Percentiles rank a stretch among this genome's conserved stretches.
phyloP scores from a whole-genome alignment of 1,140 invertebrate genomes.

The Nasonia giraulti region DNA sequence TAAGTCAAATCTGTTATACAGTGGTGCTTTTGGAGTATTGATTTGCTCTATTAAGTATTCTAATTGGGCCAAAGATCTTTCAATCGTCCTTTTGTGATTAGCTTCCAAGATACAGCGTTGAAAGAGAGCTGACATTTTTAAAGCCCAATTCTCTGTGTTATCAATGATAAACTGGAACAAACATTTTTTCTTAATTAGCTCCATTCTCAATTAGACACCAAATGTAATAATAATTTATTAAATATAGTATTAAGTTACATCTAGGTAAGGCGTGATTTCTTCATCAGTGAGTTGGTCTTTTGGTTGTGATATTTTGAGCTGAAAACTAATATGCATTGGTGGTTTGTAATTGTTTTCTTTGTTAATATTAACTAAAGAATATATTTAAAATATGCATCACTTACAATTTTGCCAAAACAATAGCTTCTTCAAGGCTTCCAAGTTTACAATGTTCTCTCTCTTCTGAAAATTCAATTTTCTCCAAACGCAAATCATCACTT shows the following conservation, averaged over 20 bases:
- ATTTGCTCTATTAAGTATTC: constrained; percentile 84
- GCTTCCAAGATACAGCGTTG: constrained; percentile 86
- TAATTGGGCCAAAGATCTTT: constrained; percentile 90
- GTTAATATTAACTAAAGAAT: not conserved
- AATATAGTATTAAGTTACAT: constrained; percentile 71
- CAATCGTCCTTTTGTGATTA: constrained; percentile 84
- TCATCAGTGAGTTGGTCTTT: constrained; percentile 86
- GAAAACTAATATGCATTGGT: constrained; percentile 70
- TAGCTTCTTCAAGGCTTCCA: constrained; percentile 84
- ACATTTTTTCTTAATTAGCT: constrained; percentile 48
- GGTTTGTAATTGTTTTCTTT: not conserved
- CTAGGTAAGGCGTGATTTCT: constrained; percentile 87
- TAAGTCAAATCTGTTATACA: constrained; percentile 72
- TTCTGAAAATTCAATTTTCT: constrained; percentile 84
- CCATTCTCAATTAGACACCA: constrained; percentile 1
- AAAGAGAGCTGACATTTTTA: constrained; percentile 81
- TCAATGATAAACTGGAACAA: constrained; percentile 64
- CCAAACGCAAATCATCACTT: constrained; percentile 89
- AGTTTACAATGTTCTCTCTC: constrained; percentile 76
- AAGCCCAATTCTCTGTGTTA: constrained; percentile 79
- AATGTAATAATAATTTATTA: constrained; percentile 4
- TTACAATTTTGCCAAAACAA: constrained; percentile 85
- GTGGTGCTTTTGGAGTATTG: constrained; percentile 67
- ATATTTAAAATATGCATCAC: constrained; percentile 47
- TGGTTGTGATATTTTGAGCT: constrained; percentile 82